These are phyloP conservation scores for Gandaritis pyraliata DNA, from an alignment of 2,888 invertebrate species.

Conservation along the genomic window DNA sequence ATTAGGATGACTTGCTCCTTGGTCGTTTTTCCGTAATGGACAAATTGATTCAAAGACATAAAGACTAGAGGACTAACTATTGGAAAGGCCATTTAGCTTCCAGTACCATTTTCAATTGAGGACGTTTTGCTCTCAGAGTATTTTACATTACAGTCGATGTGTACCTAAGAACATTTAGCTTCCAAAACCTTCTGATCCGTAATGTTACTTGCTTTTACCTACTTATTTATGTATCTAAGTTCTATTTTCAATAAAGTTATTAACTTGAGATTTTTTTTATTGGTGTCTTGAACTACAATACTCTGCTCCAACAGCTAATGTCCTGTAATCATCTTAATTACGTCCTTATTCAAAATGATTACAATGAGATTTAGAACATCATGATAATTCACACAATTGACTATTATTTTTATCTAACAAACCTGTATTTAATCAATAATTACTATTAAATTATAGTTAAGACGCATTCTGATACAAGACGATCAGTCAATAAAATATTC, in stretches of 20 bases:
- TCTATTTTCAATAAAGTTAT: conserved; percentile 14
- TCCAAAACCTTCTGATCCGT: too few relatives aligned
- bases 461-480: neutral
- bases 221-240: conserved; percentile 10
- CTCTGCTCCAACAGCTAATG: conserved; percentile 10
- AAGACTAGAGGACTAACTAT: too few relatives aligned
- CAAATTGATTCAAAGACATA: too few relatives aligned
- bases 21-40: too few relatives aligned
- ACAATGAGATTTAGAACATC: conserved; percentile 1
- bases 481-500: too few relatives aligned
- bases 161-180: too few relatives aligned
- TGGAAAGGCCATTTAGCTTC: too few relatives aligned
- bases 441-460: neutral
- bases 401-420: neutral
- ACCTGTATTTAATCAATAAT: conserved; percentile 7
- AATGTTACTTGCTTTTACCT: neutral
- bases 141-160: too few relatives aligned
- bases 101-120: too few relatives aligned
- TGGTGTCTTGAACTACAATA: conserved; percentile 1
- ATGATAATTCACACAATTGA: conserved; percentile 15
- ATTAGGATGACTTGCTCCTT: too few relatives aligned
- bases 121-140: too few relatives aligned
- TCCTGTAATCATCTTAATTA: conserved; percentile 17
- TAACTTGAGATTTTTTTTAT: neutral
- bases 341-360: neutral